Base-by-base conservation (phyloP, 1,140 invertebrate species). In the Temnothorax curvispinosus region DNA sequence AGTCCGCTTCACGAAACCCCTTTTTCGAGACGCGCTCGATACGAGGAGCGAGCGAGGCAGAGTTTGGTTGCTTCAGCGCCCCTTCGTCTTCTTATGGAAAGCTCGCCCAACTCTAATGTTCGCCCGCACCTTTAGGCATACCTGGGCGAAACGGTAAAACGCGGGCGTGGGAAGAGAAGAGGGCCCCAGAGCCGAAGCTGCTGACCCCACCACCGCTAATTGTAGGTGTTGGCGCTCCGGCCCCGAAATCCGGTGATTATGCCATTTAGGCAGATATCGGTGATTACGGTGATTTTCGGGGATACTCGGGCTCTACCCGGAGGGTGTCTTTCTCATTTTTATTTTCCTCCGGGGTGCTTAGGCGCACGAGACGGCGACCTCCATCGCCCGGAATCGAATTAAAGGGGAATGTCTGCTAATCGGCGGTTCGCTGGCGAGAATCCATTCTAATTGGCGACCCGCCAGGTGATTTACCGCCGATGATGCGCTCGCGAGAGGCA, bases 221-320 rank as follows among this genome's bases (percentile, higher is more conserved):
- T 92, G 88, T 65, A 91, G 91, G 91, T 91, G 88, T 90, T 86
- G 76, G 15, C 27, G 54, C 58, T 47, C 64, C 84, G 65, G 64
- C 64, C 69, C 52, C 88, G 60, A 90, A 88, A 87, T 91, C 84
- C 87, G 64, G 77, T 88, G 88, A 92, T 92, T 92, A 92, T 86
- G 89, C 86, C 90, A 69, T 92, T 92, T 92, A 92, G 84, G 74
- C 80, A 92, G 89, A 92, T 93, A 91, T 91, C 81, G 84, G 69
- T 91, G 88, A 93, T 91, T 87, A 88, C 72, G 62, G 58, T 76
- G 82, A 90, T 92, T 78, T 27, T 87, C 21, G 35, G 38, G 27
- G n/a, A 32, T 60, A 52, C 27, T 21, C 54, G 69, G 27, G 27
- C 44, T 71, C 64, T 75, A 11, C 58, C 50, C 64, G 47, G 50